A percentile compares a stretch with the other conserved stretches of the same genome.
phyloP scores from a whole-genome alignment of 2,888 invertebrate genomes.

The Hypsopygia costalis region DNA sequence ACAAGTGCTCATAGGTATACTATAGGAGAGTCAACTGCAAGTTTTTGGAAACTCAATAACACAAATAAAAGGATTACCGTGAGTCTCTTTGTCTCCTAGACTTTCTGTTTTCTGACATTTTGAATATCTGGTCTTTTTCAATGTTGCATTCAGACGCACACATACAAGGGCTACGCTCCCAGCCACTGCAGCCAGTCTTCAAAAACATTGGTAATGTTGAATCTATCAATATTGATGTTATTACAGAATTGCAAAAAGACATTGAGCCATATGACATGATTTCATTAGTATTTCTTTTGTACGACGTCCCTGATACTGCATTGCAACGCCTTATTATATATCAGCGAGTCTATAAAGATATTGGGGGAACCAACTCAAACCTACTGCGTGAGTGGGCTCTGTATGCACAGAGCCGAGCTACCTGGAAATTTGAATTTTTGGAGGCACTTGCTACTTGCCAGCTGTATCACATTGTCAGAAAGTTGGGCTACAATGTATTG shows the following conservation, averaged over 20 bases:
- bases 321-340: slow-evolving; percentile 55
- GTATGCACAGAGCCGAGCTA: slow-evolving; percentile 41
- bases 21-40: too few species aligned
- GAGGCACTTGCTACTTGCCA: slow-evolving; percentile 64
- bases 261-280: slow-evolving; percentile 55
- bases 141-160: slow-evolving; percentile 41
- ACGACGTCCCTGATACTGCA: slow-evolving; percentile 63
- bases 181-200: neutral
- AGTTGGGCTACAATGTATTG: slow-evolving; percentile 52
- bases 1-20: too few species aligned
- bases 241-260: slow-evolving; percentile 59
- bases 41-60: too few species aligned
- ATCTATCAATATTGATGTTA: slow-evolving; percentile 43
- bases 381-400: slow-evolving; percentile 61
- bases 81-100: too few species aligned
- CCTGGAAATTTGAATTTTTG: slow-evolving; percentile 64
- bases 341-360: slow-evolving; percentile 50
- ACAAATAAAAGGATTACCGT: too few species aligned
- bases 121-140: too few species aligned
- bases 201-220: slow-evolving; percentile 30
- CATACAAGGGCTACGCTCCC: neutral
- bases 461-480: slow-evolving; percentile 50
- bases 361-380: slow-evolving; percentile 40
- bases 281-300: slow-evolving; percentile 64
- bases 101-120: too few species aligned